Evolutionary conservation across 1,140 invertebrate genomes (phyloP).

Genomic region (Drosophila pseudoananassae): DNA sequence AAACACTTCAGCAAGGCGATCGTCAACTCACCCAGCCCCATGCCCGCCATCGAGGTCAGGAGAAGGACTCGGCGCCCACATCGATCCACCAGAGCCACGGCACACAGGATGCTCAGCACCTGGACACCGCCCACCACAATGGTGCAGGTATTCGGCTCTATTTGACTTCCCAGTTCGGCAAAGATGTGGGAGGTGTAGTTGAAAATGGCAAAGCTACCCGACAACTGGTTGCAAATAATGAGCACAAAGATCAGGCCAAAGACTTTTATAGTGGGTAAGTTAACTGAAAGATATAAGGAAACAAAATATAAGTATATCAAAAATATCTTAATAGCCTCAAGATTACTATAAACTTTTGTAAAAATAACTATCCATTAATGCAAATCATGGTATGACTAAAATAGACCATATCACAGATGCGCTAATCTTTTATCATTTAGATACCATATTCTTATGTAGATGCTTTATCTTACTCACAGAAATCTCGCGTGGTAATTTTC

Average conservation of each 20-base stretch:
- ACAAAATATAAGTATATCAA: neutral
- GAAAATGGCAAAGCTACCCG: constrained; percentile 85
- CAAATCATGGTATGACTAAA: neutral
- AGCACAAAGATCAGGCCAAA: constrained; percentile 66
- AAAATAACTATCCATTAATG: neutral
- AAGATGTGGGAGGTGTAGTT: constrained; percentile 88
- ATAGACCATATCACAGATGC: neutral
- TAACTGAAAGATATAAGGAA: constrained; percentile 35
- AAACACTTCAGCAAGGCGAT: constrained; percentile 51
- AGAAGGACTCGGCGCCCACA: constrained; percentile 60
- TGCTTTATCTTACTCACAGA: constrained; percentile 47
- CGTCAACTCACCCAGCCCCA: constrained; percentile 49
- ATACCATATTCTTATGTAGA: neutral
- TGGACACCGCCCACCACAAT: constrained; percentile 88
- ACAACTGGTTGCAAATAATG: constrained; percentile 61
- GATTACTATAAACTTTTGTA: neutral
- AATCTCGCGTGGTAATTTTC: constrained; percentile 48
- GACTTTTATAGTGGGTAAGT: constrained; percentile 51
- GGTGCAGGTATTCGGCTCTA: constrained; percentile 87
- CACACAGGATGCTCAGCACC: constrained; percentile 56
- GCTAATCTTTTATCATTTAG: neutral
- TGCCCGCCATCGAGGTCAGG: constrained; percentile 61
- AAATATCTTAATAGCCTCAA: neutral
- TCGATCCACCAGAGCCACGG: constrained; percentile 59
- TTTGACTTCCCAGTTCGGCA: constrained; percentile 85